Evolutionary conservation across 1,140 invertebrate species (phyloP), one percentile per base, ranked within the genome.

Genomic region (Zaprionus camerounensis): DNA sequence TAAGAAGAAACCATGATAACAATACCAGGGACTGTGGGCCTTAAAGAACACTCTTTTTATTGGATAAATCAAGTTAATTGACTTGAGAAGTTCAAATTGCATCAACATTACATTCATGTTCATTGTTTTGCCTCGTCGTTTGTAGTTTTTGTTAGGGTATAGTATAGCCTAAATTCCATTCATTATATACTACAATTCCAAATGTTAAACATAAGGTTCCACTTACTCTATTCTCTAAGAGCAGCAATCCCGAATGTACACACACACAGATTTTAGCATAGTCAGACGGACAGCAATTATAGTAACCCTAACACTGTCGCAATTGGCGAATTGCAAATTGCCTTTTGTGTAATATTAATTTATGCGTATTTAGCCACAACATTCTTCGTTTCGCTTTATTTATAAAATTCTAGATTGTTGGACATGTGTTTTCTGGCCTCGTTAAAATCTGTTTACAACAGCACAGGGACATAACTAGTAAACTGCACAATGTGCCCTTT

Each of bases 321-420:
- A 51, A 49, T 49, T 9, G 31, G 9, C 31, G 31, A 34, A 34
- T 34, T 11, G 46, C 9, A 49, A 20, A 59, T 76, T 72, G 44
- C 61, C 57, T 64, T 76, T 86, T 87, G 72, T 80, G 71, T 71
- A 69, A 71, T 61, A 68, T 74, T 85, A 62, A 69, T 71, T 76
- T 77, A 58, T 53, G 63, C 46, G 44, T 77, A 68, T 87, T 86
- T 80, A 78, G 74, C 65, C 66, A 70, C 70, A 62, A 71, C 58
- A 77, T 80, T 66, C 57, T 59, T 57, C 41, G 38, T 62, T 53
- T 24, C 9, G 13, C 24, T 20, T 15, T 71, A 76, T 82, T 76
- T 74, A 67, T 63, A 36, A 44, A 63, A 56, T 58, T 70, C 11
- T 67, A 71, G 57, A 81, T 53, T 75, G 46, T 41, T 57, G 20